Evolutionary conservation across 1,140 invertebrate genomes (phyloP), one percentile per base, ranked within the genome.

Genomic region (Dendroctonus ponderosae): DNA sequence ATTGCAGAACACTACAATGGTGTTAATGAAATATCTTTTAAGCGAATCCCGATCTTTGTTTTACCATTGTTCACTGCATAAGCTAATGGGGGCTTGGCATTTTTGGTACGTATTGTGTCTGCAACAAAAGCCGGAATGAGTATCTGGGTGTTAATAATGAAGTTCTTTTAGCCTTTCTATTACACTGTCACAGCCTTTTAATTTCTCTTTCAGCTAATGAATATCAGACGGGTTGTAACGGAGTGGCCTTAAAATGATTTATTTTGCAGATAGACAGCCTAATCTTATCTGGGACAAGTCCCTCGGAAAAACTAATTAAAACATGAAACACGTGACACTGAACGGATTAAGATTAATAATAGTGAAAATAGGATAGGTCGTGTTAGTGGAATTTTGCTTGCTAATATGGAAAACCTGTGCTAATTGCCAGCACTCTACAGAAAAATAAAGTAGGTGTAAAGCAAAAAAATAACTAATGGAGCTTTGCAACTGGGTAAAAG

Each of bases 71-170:
- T 26, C 12, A 11, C 52, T 12, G 26, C 52, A 26, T 9, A 38
- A 53, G 52, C 7, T 53, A 53, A 53, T 53, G 52, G 52, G 26
- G 38, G 9, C 26, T 39, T 11, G 52, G 6, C 11, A 14, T 37
- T 53, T 53, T 53, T 53, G 52, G 52, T 53, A 53, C 52, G 14
- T 38, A 53, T 53, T 53, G 38, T 53, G n/a, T 8, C 26, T 38
- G 7, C 38, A 53, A 53, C 52, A 53, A 53, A 38, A 53, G 52
- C 52, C 15, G 7, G 38, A 38, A 26, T 12, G 52, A 51, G 14
- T 51, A 51, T 51, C 49, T 38, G 52, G 52, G 38, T 53, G 52
- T 53, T 53, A 53, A 53, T 53, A 53, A 53, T 53, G 52, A 53
- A 53, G 52, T 53, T 53, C 52, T 53, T 53, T 53, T 53, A 53